Evolutionary conservation across 2,113 vertebrate species (phyloP).

Genomic region (Brienomyrus longianalis): DNA sequence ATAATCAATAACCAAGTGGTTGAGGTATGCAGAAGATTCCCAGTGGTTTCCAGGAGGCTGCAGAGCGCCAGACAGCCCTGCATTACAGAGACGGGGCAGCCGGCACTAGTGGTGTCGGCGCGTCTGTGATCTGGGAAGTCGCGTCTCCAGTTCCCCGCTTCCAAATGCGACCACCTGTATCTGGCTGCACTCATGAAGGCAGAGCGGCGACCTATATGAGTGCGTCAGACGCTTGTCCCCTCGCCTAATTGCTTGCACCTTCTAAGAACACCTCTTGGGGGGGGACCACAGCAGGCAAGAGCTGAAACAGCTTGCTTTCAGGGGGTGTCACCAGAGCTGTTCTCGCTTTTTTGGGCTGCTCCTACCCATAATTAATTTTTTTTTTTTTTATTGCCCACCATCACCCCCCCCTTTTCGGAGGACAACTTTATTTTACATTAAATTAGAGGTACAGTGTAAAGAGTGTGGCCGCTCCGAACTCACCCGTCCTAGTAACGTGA

Average conservation of each 20-base stretch:
- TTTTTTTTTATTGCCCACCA: too few species aligned
- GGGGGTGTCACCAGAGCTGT: not conserved
- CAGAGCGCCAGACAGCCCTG: constrained; percentile 28
- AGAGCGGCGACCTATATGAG: not conserved
- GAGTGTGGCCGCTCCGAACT: too few species aligned
- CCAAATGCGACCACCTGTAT: not conserved
- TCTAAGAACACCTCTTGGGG: not conserved
- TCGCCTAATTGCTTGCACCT: not conserved
- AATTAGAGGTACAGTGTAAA: too few species aligned
- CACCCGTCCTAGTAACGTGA: too few species aligned
- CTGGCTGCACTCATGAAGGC: not conserved
- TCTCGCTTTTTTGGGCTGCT: not conserved
- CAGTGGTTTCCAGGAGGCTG: constrained; percentile 32
- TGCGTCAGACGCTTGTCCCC: not conserved
- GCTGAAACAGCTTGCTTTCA: not conserved
- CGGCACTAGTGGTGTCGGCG: not conserved
- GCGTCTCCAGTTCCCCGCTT: not conserved
- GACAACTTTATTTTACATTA: too few species aligned
- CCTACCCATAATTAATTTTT: not conserved
- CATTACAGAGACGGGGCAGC: constrained; percentile 26
- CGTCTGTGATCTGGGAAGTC: not conserved
- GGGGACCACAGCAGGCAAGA: not conserved
- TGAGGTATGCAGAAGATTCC: constrained; percentile 36
- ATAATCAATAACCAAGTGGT: constrained; percentile 47
- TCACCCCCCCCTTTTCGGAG: too few species aligned